Conservation (phyloP, 2,888 invertebrate genomes). For the Agriopis aurantiaria region DNA sequence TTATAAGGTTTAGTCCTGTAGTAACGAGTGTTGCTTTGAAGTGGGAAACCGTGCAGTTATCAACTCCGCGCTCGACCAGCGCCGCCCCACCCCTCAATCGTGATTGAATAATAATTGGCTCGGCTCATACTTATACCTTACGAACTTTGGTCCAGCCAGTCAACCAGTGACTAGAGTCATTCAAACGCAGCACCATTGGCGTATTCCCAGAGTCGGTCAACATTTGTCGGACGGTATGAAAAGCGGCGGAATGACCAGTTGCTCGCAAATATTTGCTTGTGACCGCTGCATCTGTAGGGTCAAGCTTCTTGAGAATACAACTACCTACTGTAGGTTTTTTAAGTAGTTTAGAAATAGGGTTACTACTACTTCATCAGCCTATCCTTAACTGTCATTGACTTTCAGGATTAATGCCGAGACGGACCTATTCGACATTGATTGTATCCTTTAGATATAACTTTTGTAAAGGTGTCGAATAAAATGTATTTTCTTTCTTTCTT, state of each 20-base stretch:
- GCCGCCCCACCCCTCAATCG: too few relatives aligned
- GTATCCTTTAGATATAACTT: too few relatives aligned
- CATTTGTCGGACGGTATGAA: slow-evolving; percentile 68
- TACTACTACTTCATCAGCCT: not conserved
- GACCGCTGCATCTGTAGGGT: slow-evolving; percentile 49
- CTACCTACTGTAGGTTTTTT: not conserved
- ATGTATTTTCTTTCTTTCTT: too few relatives aligned
- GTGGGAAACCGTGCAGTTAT: too few relatives aligned
- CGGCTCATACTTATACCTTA: too few relatives aligned
- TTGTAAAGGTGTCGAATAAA: too few relatives aligned
- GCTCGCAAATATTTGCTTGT: slow-evolving; percentile 50
- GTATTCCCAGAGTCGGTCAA: slow-evolving; percentile 72
- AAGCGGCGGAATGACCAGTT: slow-evolving; percentile 69
- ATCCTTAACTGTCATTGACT: not conserved
- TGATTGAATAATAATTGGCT: too few relatives aligned
- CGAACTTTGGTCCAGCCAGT: not conserved
- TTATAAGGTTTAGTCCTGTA: too few relatives aligned
- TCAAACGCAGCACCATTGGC: slow-evolving; percentile 59
- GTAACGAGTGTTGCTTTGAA: too few relatives aligned
- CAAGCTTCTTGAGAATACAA: slow-evolving; percentile 21
- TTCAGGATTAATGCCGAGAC: too few relatives aligned
- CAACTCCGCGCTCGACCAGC: too few relatives aligned
- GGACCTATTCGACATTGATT: too few relatives aligned
- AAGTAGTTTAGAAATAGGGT: not conserved
- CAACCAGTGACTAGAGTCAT: slow-evolving; percentile 34